A percentile compares a stretch with the other conserved stretches of the same genome.
Conservation (phyloP, 2,888 invertebrate species). For the Pheosia tremula region DNA sequence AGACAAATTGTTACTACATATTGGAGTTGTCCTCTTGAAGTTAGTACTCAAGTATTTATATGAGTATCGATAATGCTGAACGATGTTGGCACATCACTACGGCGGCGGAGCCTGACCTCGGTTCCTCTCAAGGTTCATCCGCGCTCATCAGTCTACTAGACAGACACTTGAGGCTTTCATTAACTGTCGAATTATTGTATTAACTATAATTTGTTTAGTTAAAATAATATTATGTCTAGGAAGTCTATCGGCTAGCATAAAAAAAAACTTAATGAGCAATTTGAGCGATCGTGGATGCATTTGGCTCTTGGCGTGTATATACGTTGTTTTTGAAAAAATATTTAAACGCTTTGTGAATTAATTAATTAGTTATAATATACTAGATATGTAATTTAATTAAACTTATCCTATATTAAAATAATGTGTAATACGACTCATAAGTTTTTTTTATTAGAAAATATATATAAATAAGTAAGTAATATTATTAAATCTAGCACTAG, state of each 20-base stretch:
- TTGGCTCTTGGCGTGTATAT: background rate
- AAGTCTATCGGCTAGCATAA: background rate
- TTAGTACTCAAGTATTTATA: background rate
- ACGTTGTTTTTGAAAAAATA: background rate
- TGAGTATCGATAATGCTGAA: too few species aligned
- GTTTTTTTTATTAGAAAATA: too few species aligned
- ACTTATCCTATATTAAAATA: too few species aligned
- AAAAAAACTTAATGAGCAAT: conserved; percentile 1
- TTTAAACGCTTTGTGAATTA: too few species aligned
- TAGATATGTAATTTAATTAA: too few species aligned
- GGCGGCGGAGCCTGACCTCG: conserved; percentile 65
- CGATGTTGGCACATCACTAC: background rate
- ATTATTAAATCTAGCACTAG: too few species aligned
- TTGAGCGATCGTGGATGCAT: conserved; percentile 1
- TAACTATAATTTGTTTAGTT: conserved; percentile 9
- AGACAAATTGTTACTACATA: too few species aligned
- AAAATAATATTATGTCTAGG: conserved; percentile 3
- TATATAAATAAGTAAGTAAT: too few species aligned
- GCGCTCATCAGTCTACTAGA: conserved; percentile 57
- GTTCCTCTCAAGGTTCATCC: conserved; percentile 72
- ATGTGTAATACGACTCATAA: too few species aligned
- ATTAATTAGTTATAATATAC: too few species aligned
- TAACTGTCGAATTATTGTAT: conserved; percentile 23
- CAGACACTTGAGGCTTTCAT: conserved; percentile 39
- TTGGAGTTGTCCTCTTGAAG: too few species aligned